These are phyloP conservation scores for Heteromurus nitidus DNA, from an alignment of 2,888 invertebrate genomes.

Conservation along the genomic window DNA sequence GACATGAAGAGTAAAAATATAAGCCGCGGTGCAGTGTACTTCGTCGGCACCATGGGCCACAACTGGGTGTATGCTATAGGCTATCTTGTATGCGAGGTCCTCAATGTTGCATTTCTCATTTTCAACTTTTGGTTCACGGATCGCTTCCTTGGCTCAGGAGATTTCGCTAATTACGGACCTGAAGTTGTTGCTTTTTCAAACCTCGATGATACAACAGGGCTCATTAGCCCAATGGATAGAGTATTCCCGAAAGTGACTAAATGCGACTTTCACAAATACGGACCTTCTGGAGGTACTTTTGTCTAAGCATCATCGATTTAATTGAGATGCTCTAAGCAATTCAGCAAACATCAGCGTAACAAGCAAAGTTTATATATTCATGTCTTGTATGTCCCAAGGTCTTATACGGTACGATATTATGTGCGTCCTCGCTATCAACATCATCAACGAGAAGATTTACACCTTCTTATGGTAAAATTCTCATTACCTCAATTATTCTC, in stretches of 20 bases:
- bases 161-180: slow-evolving; percentile 74
- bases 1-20: slow-evolving; percentile 50
- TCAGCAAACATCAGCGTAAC: no score
- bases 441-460: slow-evolving; percentile 74
- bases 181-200: slow-evolving; percentile 73
- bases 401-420: slow-evolving; percentile 71
- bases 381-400: slow-evolving; percentile 1
- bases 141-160: slow-evolving; percentile 73
- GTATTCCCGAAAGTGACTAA: slow-evolving; percentile 74
- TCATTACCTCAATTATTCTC: slow-evolving; percentile 22
- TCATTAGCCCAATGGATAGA: slow-evolving; percentile 70
- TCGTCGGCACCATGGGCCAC: slow-evolving; percentile 62
- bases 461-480: slow-evolving; percentile 71
- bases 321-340: not conserved
- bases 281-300: slow-evolving; percentile 62
- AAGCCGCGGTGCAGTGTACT: slow-evolving; percentile 67
- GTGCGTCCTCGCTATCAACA: slow-evolving; percentile 74
- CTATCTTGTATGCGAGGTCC: slow-evolving; percentile 72
- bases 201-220: slow-evolving; percentile 68
- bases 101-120: slow-evolving; percentile 74
- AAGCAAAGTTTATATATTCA: no score
- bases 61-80: slow-evolving; percentile 70
- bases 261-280: slow-evolving; percentile 74
- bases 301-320: not conserved
- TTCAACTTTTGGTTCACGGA: slow-evolving; percentile 74